A percentile compares a stretch with the other conserved stretches of the same genome.
These are phyloP conservation scores for Morpho deidamia DNA, from an alignment of 2,888 invertebrate genomes.

Conservation along the genomic window DNA sequence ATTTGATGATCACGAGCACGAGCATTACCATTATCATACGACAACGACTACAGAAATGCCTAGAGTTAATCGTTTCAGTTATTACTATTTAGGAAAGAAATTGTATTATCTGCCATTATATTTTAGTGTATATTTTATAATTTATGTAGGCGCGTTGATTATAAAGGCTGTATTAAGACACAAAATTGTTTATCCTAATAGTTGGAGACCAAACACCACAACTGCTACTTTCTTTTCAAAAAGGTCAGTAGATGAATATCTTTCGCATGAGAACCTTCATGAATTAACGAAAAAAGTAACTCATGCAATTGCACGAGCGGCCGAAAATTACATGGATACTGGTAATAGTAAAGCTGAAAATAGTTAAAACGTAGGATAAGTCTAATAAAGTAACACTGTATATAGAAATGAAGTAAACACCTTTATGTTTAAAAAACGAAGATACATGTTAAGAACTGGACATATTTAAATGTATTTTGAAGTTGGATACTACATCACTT, in stretches of 20 bases:
- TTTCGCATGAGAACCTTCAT: conserved; percentile 68
- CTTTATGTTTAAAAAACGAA: conserved; percentile 7
- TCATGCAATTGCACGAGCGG: conserved; percentile 57
- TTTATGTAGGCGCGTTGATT: conserved; percentile 84
- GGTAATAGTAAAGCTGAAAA: conserved; percentile 21
- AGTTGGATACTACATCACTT: not conserved
- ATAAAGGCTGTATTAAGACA: conserved; percentile 85
- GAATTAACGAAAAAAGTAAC: conserved; percentile 68
- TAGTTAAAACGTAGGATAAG: conserved; percentile 10
- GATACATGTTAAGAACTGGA: conserved; percentile 62
- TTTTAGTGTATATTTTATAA: conserved; percentile 84
- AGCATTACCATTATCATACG: conserved; percentile 55
- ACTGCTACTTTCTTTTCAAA: conserved; percentile 64
- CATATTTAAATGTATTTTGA: conserved; percentile 47
- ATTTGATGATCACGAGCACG: conserved; percentile 55
- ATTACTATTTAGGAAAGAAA: conserved; percentile 86
- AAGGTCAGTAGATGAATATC: conserved; percentile 62
- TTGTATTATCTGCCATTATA: conserved; percentile 86
- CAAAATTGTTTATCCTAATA: conserved; percentile 82
- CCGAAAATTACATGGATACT: conserved; percentile 51
- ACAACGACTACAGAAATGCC: conserved; percentile 73
- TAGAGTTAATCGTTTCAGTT: conserved; percentile 82
- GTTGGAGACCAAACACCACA: conserved; percentile 62
- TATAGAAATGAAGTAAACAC: conserved; percentile 7
- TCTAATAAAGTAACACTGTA: conserved; percentile 2